Conservation (phyloP, 2,888 invertebrate species). For the Troides oblongomaculatus region DNA sequence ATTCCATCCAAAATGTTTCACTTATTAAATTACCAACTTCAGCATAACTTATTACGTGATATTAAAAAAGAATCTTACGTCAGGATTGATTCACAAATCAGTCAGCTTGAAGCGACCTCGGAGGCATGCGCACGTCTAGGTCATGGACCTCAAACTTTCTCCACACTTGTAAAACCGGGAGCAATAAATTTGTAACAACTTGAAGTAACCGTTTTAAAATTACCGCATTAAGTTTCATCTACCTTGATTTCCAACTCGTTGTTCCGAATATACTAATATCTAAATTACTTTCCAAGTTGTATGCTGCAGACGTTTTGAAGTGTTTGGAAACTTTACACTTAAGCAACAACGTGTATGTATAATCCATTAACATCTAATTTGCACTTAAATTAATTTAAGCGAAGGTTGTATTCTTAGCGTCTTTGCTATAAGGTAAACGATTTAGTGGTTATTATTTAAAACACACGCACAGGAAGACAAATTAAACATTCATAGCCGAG, state of each 20-base stretch:
- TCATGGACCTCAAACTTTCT: slow-evolving; percentile 64
- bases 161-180: slow-evolving; percentile 47
- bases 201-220: slow-evolving; percentile 33
- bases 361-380: slow-evolving; percentile 15
- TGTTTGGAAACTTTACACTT: slow-evolving; percentile 16
- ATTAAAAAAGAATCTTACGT: not conserved
- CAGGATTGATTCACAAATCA: not conserved
- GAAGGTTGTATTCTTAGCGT: slow-evolving; percentile 8
- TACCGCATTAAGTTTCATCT: slow-evolving; percentile 35
- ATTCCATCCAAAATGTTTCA: too few species aligned
- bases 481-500: too few species aligned
- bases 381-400: slow-evolving; percentile 12
- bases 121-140: slow-evolving; percentile 37
- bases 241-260: not conserved
- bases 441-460: slow-evolving; percentile 9
- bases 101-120: not conserved
- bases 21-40: not conserved
- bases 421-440: slow-evolving; percentile 13
- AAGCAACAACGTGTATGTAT: not conserved
- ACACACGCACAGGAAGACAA: not conserved
- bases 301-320: not conserved
- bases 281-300: not conserved
- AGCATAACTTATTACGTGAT: too few species aligned
- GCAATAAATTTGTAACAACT: slow-evolving; percentile 57
- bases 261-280: not conserved